Percentiles rank a stretch among this genome's conserved stretches.
These are phyloP conservation scores for Eulithis testata DNA, from an alignment of 2,888 invertebrate species.

Conservation along the genomic window DNA sequence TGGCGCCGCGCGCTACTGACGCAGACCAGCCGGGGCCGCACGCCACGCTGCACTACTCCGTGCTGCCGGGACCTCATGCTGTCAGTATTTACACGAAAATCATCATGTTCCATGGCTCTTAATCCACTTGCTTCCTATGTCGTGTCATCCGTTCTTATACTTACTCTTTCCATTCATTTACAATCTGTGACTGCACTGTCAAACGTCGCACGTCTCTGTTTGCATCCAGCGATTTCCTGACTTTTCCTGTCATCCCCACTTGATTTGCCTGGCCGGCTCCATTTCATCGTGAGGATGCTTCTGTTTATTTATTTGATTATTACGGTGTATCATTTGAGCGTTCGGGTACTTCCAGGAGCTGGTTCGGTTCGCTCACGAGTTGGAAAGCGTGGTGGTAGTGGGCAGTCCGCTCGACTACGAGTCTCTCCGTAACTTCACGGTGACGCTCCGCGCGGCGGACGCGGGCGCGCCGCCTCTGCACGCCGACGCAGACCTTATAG, in stretches of 20 bases:
- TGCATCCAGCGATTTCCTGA: too few species aligned
- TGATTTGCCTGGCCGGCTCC: too few species aligned
- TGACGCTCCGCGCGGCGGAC: slow-evolving; percentile 90
- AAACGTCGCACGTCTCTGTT: too few species aligned
- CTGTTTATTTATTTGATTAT: not conserved
- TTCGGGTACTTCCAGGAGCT: slow-evolving; percentile 83
- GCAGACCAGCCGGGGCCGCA: slow-evolving; percentile 95
- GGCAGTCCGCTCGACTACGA: slow-evolving; percentile 94
- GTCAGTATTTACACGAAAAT: slow-evolving; percentile 65
- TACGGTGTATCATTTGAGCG: too few species aligned
- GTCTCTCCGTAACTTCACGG: slow-evolving; percentile 89
- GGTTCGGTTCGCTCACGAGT: slow-evolving; percentile 92
- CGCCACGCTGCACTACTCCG: slow-evolving; percentile 93
- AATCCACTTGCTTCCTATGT: too few species aligned
- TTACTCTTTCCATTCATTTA: not conserved
- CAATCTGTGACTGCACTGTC: too few species aligned
- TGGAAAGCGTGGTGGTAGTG: slow-evolving; percentile 93
- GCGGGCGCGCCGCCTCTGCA: slow-evolving; percentile 92
- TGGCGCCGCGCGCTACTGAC: slow-evolving; percentile 91
- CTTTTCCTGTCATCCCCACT: too few species aligned
- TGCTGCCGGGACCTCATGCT: slow-evolving; percentile 91
- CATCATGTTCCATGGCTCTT: too few species aligned
- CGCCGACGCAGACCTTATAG: slow-evolving; percentile 89
- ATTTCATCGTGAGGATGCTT: too few species aligned
- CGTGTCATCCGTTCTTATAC: not conserved